Base-by-base conservation (phyloP, 2,113 vertebrate species). In the Pollachius pollachius region DNA sequence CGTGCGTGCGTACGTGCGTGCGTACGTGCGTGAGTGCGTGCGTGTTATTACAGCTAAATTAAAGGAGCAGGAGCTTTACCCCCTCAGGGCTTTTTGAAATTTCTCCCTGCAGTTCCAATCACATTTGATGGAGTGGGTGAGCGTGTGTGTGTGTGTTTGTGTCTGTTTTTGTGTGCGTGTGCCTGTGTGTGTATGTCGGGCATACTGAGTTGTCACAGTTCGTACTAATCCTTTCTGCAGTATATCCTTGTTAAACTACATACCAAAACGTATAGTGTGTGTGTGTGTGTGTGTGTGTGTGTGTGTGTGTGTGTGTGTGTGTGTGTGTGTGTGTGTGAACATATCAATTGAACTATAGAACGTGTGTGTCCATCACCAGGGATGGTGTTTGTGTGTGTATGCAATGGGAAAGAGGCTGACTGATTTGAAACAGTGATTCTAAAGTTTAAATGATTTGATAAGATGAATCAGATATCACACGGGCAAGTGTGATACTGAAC, bases 161-260 rank as follows among this genome's bases (percentile, higher is more conserved):
- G 11, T 54, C 12, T 19, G 3, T 21, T 48, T n/a, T 8, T 52
- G n/a, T 1, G 57, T 3, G 57, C 3, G 57, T 17, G 17, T 17
- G 57, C 7, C 0, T 6, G 17, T 6, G 56, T 15, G 57, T 17
- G 57, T 17, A 41, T 34, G 11, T 54, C 17, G 3, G 64, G 77
- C 66, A 81, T 75, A 67, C 73, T 15, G 62, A 72, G 82, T 70
- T 67, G 73, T 72, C 77, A 83, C 69, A 83, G 72, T 81, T 71
- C 81, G 69, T 23, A 48, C 73, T 88, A 83, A 85, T 81, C 82
- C 84, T 72, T 78, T 52, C 66, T 67, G 30, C 57, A 27, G 68
- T 25, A 74, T 64, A 64, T 82, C 71, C 69, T 60, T 75, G 66
- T 4, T 69, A 64, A 7, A 41, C 15, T 65, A 52, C 68, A 68